Conservation (phyloP, 2,888 invertebrate genomes). For the Drosophila incognita region DNA sequence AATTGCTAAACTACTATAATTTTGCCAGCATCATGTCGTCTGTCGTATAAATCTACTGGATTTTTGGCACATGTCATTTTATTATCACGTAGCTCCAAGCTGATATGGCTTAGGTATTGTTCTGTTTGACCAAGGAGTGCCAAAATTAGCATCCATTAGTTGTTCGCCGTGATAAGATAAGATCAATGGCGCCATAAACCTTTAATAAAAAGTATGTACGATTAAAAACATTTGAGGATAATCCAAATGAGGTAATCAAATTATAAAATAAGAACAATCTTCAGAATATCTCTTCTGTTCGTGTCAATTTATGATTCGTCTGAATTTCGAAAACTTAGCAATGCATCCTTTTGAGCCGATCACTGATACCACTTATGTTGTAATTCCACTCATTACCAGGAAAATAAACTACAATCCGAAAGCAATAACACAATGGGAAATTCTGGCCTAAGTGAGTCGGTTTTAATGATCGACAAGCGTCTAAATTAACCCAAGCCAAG, state of each 20-base stretch:
- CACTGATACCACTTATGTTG: background rate
- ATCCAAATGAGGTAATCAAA: background rate
- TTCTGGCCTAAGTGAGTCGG: too few relatives aligned
- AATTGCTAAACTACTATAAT: conserved; percentile 11
- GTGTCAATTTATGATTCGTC: background rate
- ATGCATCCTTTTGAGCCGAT: background rate
- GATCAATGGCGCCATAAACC: background rate
- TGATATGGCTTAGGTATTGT: conserved; percentile 8
- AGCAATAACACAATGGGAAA: too few relatives aligned
- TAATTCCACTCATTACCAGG: background rate
- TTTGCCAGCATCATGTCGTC: conserved; percentile 22
- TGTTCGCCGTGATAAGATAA: background rate
- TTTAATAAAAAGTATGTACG: background rate
- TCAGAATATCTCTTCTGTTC: background rate
- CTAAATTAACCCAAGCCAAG: too few relatives aligned
- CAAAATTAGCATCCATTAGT: background rate
- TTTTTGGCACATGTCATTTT: conserved; percentile 33
- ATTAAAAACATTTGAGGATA: background rate
- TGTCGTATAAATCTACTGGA: conserved; percentile 30
- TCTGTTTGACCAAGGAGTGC: conserved; percentile 4
- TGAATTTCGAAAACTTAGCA: background rate
- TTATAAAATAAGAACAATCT: background rate
- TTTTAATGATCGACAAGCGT: too few relatives aligned
- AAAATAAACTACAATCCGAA: background rate
- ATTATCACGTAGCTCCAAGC: background rate